These are phyloP conservation scores for Zaprionus nigranus DNA, from an alignment of 1,140 invertebrate species.

Conservation along the genomic window DNA sequence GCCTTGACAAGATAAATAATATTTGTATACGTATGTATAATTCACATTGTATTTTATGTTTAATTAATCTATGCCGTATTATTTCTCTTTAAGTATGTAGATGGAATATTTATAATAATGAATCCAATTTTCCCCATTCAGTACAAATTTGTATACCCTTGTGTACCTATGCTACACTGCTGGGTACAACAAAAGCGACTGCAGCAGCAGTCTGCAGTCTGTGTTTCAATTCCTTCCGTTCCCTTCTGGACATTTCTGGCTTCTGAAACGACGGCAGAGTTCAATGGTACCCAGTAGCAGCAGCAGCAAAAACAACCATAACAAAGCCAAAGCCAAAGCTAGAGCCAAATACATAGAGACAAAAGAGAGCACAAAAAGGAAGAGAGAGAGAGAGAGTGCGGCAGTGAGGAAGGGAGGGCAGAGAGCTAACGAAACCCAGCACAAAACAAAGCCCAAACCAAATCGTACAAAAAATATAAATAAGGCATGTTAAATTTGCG, in stretches of 20 bases:
- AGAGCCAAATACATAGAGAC: slow-evolving; percentile 43
- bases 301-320: slow-evolving; percentile 47
- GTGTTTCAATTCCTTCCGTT: slow-evolving; percentile 65
- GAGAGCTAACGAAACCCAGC: slow-evolving; percentile 42
- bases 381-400: slow-evolving; percentile 34
- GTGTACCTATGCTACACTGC: background rate
- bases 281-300: slow-evolving; percentile 70
- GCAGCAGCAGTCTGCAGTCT: slow-evolving; percentile 22
- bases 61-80: slow-evolving; percentile 4
- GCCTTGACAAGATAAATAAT: slow-evolving; percentile 69
- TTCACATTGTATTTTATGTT: background rate
- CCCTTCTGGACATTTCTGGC: slow-evolving; percentile 62
- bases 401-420: background rate
- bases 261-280: slow-evolving; percentile 66
- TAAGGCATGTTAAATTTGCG: slow-evolving; percentile 56
- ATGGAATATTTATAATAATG: background rate
- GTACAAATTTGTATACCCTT: background rate
- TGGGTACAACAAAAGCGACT: slow-evolving; percentile 12
- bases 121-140: background rate
- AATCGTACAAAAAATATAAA: slow-evolving; percentile 57
- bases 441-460: slow-evolving; percentile 60
- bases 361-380: slow-evolving; percentile 52
- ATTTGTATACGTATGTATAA: background rate
- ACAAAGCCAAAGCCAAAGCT: slow-evolving; percentile 47
- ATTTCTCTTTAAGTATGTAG: background rate